Conservation (phyloP, 2,113 vertebrate genomes). For the Prionailurus bengalensis region DNA sequence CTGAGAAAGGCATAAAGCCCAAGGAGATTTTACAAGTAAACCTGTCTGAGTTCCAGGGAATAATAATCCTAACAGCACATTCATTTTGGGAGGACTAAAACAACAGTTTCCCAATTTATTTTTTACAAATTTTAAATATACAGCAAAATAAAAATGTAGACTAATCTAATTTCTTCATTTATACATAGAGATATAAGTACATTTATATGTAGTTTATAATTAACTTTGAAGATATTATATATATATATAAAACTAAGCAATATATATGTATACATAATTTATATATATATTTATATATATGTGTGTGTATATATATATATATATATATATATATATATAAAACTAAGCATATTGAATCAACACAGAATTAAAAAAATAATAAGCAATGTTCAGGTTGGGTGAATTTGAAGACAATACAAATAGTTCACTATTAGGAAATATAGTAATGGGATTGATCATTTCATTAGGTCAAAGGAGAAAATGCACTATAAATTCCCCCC, state of each 20-base stretch:
- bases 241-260: background rate
- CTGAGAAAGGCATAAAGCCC: background rate
- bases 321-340: no score
- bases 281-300: background rate
- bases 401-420: background rate
- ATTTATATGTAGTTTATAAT: background rate
- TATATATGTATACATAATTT: no score
- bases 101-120: background rate
- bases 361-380: background rate
- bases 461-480: constrained; percentile 41
- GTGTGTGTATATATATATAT: background rate
- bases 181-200: background rate
- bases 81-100: background rate
- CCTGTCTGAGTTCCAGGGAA: background rate
- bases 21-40: background rate
- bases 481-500: background rate
- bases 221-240: background rate
- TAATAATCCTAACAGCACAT: background rate
- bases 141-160: background rate
- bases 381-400: background rate
- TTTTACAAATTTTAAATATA: constrained; percentile 11
- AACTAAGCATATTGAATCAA: background rate
- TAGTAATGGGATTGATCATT: background rate
- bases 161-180: background rate
- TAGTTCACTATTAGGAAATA: constrained; percentile 2